These are phyloP conservation scores for Chrysolina americana DNA, from an alignment of 2,888 invertebrate genomes.

Conservation along the genomic window DNA sequence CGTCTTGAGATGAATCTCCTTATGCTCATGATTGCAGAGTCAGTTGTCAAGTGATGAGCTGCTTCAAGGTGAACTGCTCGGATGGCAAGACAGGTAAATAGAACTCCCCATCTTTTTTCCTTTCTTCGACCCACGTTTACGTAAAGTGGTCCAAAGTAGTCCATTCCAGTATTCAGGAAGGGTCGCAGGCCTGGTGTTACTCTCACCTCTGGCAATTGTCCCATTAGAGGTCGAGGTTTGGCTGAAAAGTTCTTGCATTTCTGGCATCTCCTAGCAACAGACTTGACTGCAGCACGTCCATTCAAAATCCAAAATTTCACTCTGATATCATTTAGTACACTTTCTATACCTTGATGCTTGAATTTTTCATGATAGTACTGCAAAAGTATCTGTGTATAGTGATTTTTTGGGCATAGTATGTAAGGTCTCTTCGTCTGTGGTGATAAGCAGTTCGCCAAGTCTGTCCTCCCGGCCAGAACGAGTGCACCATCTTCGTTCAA, in stretches of 20 bases:
- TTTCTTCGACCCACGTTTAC: constrained; percentile 1
- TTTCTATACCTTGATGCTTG: constrained; percentile 18
- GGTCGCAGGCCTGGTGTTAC: constrained; percentile 2
- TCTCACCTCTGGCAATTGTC: constrained; percentile 13
- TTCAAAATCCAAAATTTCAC: neutral
- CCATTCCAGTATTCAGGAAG: neutral
- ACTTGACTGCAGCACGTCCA: neutral
- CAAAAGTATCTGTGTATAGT: neutral
- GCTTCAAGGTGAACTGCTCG: constrained; percentile 13
- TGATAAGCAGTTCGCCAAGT: neutral
- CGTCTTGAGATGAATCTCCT: constrained; percentile 24
- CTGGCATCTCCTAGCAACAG: neutral
- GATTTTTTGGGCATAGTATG: neutral
- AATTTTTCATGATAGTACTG: neutral
- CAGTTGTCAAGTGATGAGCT: neutral
- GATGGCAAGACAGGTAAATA: neutral
- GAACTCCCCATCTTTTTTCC: neutral
- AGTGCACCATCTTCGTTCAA: neutral
- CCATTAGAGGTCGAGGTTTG: constrained; percentile 20
- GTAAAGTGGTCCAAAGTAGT: too few relatives aligned
- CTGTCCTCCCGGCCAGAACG: neutral
- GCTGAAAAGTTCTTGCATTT: neutral
- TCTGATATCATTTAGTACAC: constrained; percentile 1
- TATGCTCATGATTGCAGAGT: constrained; percentile 6
- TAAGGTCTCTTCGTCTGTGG: neutral